phyloP scores from a whole-genome alignment of 2,113 vertebrate species.

The Lasiurus borealis region DNA sequence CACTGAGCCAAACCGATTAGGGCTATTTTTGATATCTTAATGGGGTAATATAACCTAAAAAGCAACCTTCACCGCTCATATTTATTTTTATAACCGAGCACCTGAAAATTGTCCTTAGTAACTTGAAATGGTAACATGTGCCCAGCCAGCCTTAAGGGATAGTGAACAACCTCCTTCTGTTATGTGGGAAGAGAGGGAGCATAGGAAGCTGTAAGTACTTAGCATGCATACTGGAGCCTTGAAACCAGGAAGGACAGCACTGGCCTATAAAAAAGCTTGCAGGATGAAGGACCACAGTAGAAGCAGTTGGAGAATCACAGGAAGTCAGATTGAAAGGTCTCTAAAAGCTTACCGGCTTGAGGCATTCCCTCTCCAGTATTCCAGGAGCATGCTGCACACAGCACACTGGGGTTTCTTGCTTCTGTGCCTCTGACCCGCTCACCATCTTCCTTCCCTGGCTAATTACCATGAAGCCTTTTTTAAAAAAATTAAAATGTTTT shows the following conservation, averaged over 20 bases:
- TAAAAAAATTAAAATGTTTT: too few species aligned
- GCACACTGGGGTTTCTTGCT: not conserved
- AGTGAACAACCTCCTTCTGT: not conserved
- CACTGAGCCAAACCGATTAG: too few species aligned
- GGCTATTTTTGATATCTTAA: conserved; percentile 33
- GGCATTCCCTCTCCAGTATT: not conserved
- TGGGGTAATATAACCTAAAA: not conserved
- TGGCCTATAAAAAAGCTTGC: not conserved
- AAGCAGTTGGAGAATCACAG: not conserved
- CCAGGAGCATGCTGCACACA: not conserved
- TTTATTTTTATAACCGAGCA: not conserved
- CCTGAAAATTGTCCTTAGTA: conserved; percentile 29
- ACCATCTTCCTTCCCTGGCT: not conserved
- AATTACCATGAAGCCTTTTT: not conserved
- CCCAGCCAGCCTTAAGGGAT: not conserved
- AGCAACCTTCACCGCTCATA: not conserved
- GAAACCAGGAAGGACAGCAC: not conserved
- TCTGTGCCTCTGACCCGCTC: not conserved
- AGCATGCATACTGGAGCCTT: not conserved
- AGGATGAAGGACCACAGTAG: not conserved
- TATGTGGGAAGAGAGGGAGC: not conserved
- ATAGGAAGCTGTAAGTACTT: not conserved
- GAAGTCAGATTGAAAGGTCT: not conserved
- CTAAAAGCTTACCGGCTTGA: not conserved
- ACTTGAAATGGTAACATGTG: not conserved